phyloP scores from a whole-genome alignment of 2,797 vertebrate genomes.

The Tarsius wallacei region DNA sequence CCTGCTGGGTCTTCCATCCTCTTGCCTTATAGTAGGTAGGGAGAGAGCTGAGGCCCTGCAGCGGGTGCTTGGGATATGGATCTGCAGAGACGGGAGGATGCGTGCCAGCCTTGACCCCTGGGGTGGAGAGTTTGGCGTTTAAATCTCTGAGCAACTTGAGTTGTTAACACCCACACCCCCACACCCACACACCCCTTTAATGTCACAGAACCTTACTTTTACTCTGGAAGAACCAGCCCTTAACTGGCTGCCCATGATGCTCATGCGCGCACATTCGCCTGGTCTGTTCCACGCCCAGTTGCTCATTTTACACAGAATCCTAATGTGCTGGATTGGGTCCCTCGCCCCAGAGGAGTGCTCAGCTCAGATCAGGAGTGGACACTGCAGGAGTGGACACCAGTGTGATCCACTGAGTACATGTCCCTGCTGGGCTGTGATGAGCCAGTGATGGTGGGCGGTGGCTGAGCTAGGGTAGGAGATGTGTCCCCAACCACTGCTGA shows the following conservation, averaged over 20 bases:
- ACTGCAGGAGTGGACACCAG: neutral
- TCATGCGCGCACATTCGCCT: neutral
- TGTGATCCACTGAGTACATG: neutral
- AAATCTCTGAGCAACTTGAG: neutral
- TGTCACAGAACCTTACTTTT: neutral
- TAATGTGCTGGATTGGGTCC: accelerated
- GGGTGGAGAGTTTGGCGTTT: neutral
- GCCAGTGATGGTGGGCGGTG: neutral
- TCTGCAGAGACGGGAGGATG: neutral
- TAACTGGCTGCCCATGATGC: accelerated
- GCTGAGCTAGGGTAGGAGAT: neutral
- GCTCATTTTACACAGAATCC: too few relatives aligned
- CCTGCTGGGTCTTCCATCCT: neutral
- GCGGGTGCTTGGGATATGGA: neutral
- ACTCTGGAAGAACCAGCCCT: accelerated
- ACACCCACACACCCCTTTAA: accelerated
- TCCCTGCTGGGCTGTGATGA: neutral
- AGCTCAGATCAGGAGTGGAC: neutral
- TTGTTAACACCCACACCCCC: too few relatives aligned
- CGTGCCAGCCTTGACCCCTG: accelerated
- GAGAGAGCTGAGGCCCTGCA: accelerated
- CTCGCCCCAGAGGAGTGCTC: neutral
- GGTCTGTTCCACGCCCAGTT: accelerated
- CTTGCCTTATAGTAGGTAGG: neutral
- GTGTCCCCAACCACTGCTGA: neutral